phyloP scores from a whole-genome alignment of 2,797 vertebrate genomes.

The Acanthopagrus latus region DNA sequence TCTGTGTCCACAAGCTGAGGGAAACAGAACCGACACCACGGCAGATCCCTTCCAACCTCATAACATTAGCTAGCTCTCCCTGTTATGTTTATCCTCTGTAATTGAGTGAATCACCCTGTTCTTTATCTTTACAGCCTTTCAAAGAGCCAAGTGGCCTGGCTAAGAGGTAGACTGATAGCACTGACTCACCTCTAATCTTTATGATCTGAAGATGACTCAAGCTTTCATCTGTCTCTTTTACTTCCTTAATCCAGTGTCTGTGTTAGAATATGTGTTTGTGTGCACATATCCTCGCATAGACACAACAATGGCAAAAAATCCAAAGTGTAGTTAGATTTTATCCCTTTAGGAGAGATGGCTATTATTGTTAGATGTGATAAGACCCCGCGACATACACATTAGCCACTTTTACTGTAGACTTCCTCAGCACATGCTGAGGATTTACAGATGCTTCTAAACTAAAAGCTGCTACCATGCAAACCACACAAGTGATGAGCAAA shows the following conservation, averaged over 20 bases:
- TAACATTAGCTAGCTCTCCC: not conserved
- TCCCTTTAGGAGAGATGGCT: not conserved
- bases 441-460: not conserved
- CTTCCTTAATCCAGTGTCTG: not conserved
- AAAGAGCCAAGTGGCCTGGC: not conserved
- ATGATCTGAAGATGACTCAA: conserved; percentile 26
- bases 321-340: not conserved
- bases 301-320: conserved; percentile 10
- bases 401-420: not conserved
- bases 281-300: not conserved
- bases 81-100: conserved; percentile 21
- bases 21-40: conserved; percentile 4
- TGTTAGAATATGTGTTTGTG: not conserved
- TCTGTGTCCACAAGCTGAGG: not conserved
- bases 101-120: conserved; percentile 20
- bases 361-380: conserved; percentile 9
- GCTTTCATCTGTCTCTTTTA: conserved; percentile 12
- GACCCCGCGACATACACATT: not conserved
- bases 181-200: conserved; percentile 31
- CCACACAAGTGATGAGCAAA: not conserved
- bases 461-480: conserved; percentile 1
- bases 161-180: conserved; percentile 11
- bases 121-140: conserved; percentile 34
- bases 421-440: not conserved
- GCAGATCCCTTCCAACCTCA: conserved; percentile 14